These are phyloP conservation scores for Aleiodes alternator DNA, from an alignment of 2,888 invertebrate species.

Conservation along the genomic window DNA sequence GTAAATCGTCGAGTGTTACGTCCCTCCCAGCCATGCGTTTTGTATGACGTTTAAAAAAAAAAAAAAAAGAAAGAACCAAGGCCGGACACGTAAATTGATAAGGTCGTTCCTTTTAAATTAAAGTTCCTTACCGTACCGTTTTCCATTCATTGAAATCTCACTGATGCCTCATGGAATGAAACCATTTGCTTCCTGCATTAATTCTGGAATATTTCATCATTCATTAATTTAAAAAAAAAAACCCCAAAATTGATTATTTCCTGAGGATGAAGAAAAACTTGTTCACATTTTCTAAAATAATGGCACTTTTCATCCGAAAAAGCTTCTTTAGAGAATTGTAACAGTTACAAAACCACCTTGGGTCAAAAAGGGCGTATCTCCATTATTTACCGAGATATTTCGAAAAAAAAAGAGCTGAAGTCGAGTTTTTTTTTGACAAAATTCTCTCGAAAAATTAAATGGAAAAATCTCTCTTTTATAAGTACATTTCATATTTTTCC, in stretches of 20 bases:
- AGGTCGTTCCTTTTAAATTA: slow-evolving; percentile 72
- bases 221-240: not conserved
- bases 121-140: slow-evolving; percentile 65
- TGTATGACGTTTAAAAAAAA: slow-evolving; percentile 52
- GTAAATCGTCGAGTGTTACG: slow-evolving; percentile 29
- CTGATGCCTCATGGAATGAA: slow-evolving; percentile 44
- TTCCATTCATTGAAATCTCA: slow-evolving; percentile 72
- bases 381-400: too few relatives aligned
- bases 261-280: too few relatives aligned
- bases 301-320: too few relatives aligned
- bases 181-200: slow-evolving; percentile 35
- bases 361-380: too few relatives aligned
- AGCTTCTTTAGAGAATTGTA: too few relatives aligned
- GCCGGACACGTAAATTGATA: slow-evolving; percentile 71
- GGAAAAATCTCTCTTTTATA: not conserved
- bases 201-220: slow-evolving; percentile 33
- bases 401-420: too few relatives aligned
- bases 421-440: too few relatives aligned
- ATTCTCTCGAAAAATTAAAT: not conserved
- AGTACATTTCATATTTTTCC: slow-evolving; percentile 8
- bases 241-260: too few relatives aligned
- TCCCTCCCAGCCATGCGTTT: slow-evolving; percentile 50
- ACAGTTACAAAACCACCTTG: too few relatives aligned
- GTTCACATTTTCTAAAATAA: too few relatives aligned
- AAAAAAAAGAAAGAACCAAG: slow-evolving; percentile 58